These are phyloP conservation scores for Aspidoscelis tigris DNA, from an alignment of 2,113 vertebrate genomes.

Conservation along the genomic window DNA sequence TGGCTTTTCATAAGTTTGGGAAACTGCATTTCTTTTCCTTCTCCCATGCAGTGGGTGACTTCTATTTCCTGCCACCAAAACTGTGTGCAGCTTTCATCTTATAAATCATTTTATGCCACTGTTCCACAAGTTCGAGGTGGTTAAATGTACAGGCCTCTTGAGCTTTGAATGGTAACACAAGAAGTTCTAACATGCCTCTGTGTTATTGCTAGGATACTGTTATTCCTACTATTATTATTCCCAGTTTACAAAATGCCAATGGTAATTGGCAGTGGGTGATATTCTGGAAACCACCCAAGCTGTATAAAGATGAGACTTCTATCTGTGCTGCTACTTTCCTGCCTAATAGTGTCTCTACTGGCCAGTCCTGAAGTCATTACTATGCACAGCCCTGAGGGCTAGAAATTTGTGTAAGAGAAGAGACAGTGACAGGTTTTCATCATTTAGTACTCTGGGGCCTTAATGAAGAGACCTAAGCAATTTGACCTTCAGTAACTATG, in stretches of 20 bases:
- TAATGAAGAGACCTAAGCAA: slow-evolving; percentile 2
- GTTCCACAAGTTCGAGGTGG: not conserved
- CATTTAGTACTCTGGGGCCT: slow-evolving; percentile 7
- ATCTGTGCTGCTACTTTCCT: not conserved
- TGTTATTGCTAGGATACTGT: not conserved
- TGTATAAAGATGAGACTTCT: not conserved
- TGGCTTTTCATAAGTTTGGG: not conserved
- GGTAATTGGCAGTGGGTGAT: not conserved
- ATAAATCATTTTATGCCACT: not conserved
- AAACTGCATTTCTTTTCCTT: not conserved
- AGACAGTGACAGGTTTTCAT: slow-evolving; percentile 6
- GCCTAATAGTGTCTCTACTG: not conserved
- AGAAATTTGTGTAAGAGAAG: slow-evolving; percentile 1
- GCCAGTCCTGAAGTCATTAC: not conserved
- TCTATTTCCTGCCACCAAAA: not conserved
- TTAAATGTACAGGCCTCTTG: not conserved
- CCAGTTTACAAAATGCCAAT: not conserved
- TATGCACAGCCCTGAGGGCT: slow-evolving; percentile 19
- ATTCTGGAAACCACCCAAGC: not conserved
- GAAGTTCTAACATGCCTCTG: too few species aligned
- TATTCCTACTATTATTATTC: not conserved
- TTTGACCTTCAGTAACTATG: slow-evolving; percentile 11
- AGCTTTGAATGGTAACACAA: not conserved
- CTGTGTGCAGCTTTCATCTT: not conserved
- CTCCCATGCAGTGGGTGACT: not conserved